A percentile compares a stretch with the other conserved stretches of the same genome.
phyloP scores from a whole-genome alignment of 2,888 invertebrate genomes.

The Microplitis deprimator region DNA sequence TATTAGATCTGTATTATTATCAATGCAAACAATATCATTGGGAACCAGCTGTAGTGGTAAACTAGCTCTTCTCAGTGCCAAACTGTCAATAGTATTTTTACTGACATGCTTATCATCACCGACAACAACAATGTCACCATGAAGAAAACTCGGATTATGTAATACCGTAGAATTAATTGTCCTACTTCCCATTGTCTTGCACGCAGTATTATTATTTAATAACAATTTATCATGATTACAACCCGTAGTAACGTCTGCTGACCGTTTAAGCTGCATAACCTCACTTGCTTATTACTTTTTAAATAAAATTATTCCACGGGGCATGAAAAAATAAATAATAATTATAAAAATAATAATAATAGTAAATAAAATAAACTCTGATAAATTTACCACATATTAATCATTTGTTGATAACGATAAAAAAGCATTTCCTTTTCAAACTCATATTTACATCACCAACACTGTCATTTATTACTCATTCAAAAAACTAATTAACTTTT shows the following conservation, averaged over 20 bases:
- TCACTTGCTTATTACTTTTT: constrained; percentile 11
- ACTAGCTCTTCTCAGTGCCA: constrained; percentile 62
- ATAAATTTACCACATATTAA: constrained; percentile 10
- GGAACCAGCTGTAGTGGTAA: constrained; percentile 63
- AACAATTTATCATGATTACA: constrained; percentile 15
- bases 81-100: constrained; percentile 60
- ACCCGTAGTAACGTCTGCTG: background rate
- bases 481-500: background rate
- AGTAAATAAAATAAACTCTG: background rate
- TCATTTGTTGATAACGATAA: background rate
- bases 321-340: background rate
- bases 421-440: background rate
- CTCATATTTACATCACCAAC: background rate
- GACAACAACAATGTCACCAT: constrained; percentile 34
- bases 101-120: constrained; percentile 35
- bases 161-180: constrained; percentile 15
- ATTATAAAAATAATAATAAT: background rate
- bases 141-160: constrained; percentile 44
- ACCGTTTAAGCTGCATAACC: constrained; percentile 37
- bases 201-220: constrained; percentile 2
- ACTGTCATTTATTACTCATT: constrained; percentile 2
- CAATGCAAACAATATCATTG: constrained; percentile 47
- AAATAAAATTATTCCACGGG: background rate
- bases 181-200: constrained; percentile 32
- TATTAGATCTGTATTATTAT: constrained; percentile 37